Conservation (phyloP, 2,797 vertebrate genomes). For the Adelosebastes latens region DNA sequence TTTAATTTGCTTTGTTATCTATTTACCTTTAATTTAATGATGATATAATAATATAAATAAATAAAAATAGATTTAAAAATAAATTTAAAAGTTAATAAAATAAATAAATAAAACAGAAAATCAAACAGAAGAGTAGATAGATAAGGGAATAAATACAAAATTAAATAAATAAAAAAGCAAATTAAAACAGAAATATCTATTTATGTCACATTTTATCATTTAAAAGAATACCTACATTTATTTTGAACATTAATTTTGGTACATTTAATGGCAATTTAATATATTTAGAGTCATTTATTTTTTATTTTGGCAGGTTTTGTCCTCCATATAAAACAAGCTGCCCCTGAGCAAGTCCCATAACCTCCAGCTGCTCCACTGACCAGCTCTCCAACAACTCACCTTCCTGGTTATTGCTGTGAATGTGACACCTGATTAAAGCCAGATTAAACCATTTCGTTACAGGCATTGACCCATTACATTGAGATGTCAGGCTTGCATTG, state of each 20-base stretch:
- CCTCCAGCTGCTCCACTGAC: constrained; percentile 7
- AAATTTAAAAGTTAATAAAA: neutral
- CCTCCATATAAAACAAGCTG: neutral
- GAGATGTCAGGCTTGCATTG: constrained; percentile 28
- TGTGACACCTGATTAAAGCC: constrained; percentile 57
- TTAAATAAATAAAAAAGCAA: too few relatives aligned
- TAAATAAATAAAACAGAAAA: neutral
- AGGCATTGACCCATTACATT: constrained; percentile 38
- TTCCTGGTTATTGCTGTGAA: constrained; percentile 42
- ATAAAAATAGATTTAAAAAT: neutral
- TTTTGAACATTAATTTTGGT: neutral
- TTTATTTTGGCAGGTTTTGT: neutral
- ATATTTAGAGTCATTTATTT: neutral
- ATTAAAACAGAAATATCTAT: neutral
- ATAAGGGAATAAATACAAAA: too few relatives aligned
- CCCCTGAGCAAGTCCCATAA: constrained; percentile 24
- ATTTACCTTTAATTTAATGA: too few relatives aligned
- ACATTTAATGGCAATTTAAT: neutral
- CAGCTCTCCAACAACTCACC: constrained; percentile 39
- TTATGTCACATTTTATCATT: neutral
- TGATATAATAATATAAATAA: too few relatives aligned
- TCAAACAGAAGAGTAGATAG: too few relatives aligned
- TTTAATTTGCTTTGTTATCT: too few relatives aligned
- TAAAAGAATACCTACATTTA: neutral
- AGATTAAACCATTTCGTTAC: constrained; percentile 52